Evolutionary conservation across 2,113 vertebrate genomes (phyloP).

Genomic region (Cathartes aura): DNA sequence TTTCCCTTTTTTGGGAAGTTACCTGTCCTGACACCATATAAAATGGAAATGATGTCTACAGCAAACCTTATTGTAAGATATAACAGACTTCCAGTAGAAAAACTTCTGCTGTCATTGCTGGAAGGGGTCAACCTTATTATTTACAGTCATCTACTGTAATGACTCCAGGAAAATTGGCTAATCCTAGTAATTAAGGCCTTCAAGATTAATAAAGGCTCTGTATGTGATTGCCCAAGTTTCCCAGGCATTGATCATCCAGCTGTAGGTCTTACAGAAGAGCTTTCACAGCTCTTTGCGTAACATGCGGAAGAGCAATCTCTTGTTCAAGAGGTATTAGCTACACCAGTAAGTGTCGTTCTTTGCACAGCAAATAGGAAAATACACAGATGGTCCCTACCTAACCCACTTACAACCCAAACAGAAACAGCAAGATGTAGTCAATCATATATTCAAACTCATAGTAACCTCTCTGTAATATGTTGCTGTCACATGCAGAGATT

Average conservation of each 20-base stretch:
- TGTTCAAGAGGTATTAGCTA: background rate
- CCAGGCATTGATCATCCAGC: background rate
- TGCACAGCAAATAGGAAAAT: background rate
- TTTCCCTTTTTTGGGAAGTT: background rate
- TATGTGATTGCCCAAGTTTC: background rate
- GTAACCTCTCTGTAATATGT: background rate
- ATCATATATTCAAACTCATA: background rate
- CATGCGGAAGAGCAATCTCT: background rate
- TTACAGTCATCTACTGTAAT: background rate
- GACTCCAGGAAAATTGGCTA: background rate
- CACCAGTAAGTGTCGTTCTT: background rate
- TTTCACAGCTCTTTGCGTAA: background rate
- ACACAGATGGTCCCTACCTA: background rate
- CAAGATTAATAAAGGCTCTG: background rate
- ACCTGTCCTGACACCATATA: background rate
- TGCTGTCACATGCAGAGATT: background rate
- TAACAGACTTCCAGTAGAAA: background rate
- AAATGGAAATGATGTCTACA: background rate
- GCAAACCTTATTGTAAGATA: background rate
- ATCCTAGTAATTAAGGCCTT: constrained; percentile 23
- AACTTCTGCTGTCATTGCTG: background rate
- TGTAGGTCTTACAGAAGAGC: background rate
- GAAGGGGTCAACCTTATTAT: background rate
- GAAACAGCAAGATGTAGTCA: background rate
- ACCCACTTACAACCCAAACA: background rate